These are phyloP conservation scores for Acronicta alni DNA, from an alignment of 2,888 invertebrate genomes.

Conservation along the genomic window DNA sequence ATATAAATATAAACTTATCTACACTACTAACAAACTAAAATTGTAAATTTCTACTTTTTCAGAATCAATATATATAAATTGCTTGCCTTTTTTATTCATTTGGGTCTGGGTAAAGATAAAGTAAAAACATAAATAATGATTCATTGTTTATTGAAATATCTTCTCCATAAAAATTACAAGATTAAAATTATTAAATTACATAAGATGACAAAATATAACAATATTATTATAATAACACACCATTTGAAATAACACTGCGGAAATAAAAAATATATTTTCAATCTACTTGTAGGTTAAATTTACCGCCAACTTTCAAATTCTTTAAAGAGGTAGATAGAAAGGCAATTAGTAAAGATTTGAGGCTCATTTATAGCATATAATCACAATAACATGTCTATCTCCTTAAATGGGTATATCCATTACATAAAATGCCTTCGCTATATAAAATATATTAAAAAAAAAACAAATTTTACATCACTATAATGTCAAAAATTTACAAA, in stretches of 20 bases:
- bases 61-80: too few species aligned
- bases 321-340: constrained; percentile 24
- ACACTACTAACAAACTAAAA: too few species aligned
- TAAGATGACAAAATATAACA: constrained; percentile 59
- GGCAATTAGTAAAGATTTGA: constrained; percentile 13
- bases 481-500: constrained; percentile 17
- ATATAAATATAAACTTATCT: too few species aligned
- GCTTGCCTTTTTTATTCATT: too few species aligned
- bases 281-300: not conserved
- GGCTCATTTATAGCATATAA: constrained; percentile 8
- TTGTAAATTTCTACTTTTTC: too few species aligned
- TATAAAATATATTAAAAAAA: constrained; percentile 6
- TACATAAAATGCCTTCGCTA: constrained; percentile 7
- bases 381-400: constrained; percentile 19
- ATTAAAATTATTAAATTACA: constrained; percentile 64
- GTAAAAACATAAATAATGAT: constrained; percentile 54
- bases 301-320: not conserved
- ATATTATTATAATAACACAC: constrained; percentile 48
- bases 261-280: constrained; percentile 25
- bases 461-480: constrained; percentile 21
- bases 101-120: constrained; percentile 1
- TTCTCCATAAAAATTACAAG: constrained; percentile 67
- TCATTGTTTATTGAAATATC: constrained; percentile 67
- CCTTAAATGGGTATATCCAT: not conserved
- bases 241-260: constrained; percentile 59